Evolutionary conservation across 2,113 vertebrate species (phyloP), one percentile per base, ranked within the genome.

Genomic region (Tapirus terrestris): DNA sequence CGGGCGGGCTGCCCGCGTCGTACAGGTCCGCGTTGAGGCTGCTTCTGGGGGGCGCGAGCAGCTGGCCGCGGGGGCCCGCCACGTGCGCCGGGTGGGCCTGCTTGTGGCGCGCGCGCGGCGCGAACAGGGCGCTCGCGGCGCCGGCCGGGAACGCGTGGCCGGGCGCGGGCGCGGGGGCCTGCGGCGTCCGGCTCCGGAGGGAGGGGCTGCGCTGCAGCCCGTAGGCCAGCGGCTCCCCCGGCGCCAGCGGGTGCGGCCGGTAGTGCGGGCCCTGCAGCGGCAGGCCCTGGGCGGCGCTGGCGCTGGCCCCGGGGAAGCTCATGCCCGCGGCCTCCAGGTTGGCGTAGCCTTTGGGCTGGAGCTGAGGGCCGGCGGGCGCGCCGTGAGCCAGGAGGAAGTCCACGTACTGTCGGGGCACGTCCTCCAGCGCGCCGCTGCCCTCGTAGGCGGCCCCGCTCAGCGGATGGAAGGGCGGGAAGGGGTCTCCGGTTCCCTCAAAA

Each of bases 11-110:
- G 61, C 90, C 97, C 87, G 98, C 89, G 70, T 99, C 99, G 61
- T 99, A 99, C 61, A 99, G 97, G 96, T 99, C 99, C 97, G 99
- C 98, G 84, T 99, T 99, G n/a, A 99, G 99, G 98, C 99, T 99
- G 96, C 99, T 99, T 97, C 99, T 99, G 65, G 99, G 99, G 0
- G 99, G 99, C 0, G 99, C 99, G 88, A 99, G 98, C 56, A 99
- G 98, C 3, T 99, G 98, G 25, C 99, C 99, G 56, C 99, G 99
- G 77, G 99, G 97, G 72, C 99, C 98, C 97, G 99, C 98, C 95
- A 99, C 98, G 73, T 99, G 99, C 96, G 99, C 99, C 93, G 99
- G 99, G 97, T 99, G 99, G 95, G 99, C 98, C 96, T 99, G 99
- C 86, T 99, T 99, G 51, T 99, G 99, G 96, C 99, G 99, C 29